Evolutionary conservation across 2,888 invertebrate species (phyloP).

Genomic region (Rhagonycha fulva): DNA sequence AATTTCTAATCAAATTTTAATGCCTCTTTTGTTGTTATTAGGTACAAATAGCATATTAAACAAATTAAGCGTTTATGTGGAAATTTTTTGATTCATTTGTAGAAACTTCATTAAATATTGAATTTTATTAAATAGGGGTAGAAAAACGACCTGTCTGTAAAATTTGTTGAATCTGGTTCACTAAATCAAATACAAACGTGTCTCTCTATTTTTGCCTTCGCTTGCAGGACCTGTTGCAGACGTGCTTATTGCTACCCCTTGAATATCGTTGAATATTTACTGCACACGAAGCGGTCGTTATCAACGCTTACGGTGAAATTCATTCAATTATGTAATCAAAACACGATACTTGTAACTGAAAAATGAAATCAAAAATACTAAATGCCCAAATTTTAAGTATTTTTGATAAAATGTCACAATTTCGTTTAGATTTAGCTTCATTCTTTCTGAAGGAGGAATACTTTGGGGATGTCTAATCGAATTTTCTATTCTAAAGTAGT

Average conservation of each 20-base stretch:
- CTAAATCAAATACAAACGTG: background rate
- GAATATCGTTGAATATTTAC: slow-evolving; percentile 15
- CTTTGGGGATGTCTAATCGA: no score
- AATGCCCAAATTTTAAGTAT: background rate
- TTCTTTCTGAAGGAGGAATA: background rate
- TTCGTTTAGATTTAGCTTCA: background rate
- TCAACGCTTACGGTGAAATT: slow-evolving; percentile 12
- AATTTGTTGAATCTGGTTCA: background rate
- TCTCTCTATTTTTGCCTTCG: slow-evolving; percentile 6
- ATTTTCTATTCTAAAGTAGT: background rate
- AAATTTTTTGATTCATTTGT: background rate
- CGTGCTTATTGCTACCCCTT: slow-evolving; percentile 14
- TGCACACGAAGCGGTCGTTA: slow-evolving; percentile 17
- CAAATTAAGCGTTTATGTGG: background rate
- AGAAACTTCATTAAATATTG: background rate
- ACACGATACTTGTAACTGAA: slow-evolving; percentile 10
- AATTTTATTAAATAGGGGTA: background rate
- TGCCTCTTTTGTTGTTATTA: background rate
- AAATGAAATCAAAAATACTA: background rate
- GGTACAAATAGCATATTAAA: background rate
- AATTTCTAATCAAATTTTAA: background rate
- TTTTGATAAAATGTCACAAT: background rate
- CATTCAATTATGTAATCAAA: slow-evolving; percentile 21
- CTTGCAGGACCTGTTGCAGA: slow-evolving; percentile 21
- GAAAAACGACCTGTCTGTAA: background rate